Evolutionary conservation across 2,888 invertebrate species (phyloP).

Genomic region (Eilema griseolum): DNA sequence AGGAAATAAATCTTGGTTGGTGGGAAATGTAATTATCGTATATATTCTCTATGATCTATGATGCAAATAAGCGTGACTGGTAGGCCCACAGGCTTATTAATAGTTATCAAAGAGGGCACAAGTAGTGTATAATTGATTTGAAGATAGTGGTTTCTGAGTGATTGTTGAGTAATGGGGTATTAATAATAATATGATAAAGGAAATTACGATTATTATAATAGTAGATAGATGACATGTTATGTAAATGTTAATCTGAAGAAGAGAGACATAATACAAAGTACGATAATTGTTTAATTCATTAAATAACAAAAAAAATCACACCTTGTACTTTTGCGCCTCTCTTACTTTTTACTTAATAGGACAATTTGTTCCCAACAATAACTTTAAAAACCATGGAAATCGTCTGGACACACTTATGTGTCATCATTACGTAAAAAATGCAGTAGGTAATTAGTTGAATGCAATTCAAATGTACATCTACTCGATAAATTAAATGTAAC

Average conservation of each 20-base stretch:
- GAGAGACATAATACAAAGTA: too few relatives aligned
- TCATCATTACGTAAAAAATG: too few relatives aligned
- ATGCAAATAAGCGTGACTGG: constrained; percentile 6
- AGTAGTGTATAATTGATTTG: constrained; percentile 9
- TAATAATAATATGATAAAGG: not conserved
- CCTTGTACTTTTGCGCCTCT: too few relatives aligned
- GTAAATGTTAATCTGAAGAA: too few relatives aligned
- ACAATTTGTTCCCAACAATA: too few relatives aligned
- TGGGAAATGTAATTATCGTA: not conserved
- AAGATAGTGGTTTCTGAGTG: not conserved
- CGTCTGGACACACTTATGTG: too few relatives aligned
- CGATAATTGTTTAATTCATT: too few relatives aligned
- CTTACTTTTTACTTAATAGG: too few relatives aligned
- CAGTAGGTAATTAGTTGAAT: constrained; percentile 23
- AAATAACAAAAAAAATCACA: too few relatives aligned
- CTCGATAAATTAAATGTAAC: constrained; percentile 39
- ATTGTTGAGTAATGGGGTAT: not conserved
- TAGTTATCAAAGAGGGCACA: not conserved
- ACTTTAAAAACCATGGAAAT: too few relatives aligned
- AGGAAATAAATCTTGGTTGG: constrained; percentile 3
- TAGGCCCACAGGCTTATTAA: not conserved
- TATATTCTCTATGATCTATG: constrained; percentile 10
- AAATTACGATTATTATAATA: not conserved
- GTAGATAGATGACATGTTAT: not conserved
- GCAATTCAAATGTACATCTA: constrained; percentile 30